Base-by-base conservation (phyloP, 1,140 invertebrate species). In the Augochlora pura region DNA sequence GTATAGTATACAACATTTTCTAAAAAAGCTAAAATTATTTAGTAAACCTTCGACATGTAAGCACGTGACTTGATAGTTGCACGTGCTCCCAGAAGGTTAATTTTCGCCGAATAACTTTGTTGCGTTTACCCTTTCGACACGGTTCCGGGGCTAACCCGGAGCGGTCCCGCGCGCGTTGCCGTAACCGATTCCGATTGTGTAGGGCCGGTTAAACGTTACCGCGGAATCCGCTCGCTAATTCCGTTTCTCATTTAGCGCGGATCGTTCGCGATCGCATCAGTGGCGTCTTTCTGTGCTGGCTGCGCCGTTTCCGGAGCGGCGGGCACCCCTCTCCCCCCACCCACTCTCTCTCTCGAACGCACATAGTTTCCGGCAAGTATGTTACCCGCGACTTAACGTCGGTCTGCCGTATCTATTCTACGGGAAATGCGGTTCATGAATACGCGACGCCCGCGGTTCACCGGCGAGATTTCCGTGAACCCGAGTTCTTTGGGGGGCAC, bases 361-460 rank as follows among this genome's bases (percentile, higher is more conserved):
- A 68, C 73, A 78, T 78, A 78, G 63, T 68, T 76, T 72, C 57
- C 68, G 64, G 38, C 39, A 81, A 62, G 64, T 84, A 81, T 71
- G 54, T 76, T 71, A 68, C 60, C 60, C 57, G 52, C 63, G 49
- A 80, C 82, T 23, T 85, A 81, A 86, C 85, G 77, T 78, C 85
- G 84, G 85, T 88, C 86, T 80, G 75, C 65, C 70, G 77, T 80
- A 89, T 88, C 82, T 83, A 88, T 89, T 90, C 88, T 85, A 84
- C 83, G 81, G 83, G 85, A 90, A 91, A 88, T 86, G 78, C 80
- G 85, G 78, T 83, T 87, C 84, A 88, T 90, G 87, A 90, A 88
- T 90, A 88, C 82, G 72, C 86, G 82, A 64, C 83, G 21, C 4
- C 21, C 21, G 83, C 79, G 86, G 84, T 78, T 85, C 82, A 71